Base-by-base conservation (phyloP, 2,888 invertebrate genomes). In the Iphiclides podalirius region DNA sequence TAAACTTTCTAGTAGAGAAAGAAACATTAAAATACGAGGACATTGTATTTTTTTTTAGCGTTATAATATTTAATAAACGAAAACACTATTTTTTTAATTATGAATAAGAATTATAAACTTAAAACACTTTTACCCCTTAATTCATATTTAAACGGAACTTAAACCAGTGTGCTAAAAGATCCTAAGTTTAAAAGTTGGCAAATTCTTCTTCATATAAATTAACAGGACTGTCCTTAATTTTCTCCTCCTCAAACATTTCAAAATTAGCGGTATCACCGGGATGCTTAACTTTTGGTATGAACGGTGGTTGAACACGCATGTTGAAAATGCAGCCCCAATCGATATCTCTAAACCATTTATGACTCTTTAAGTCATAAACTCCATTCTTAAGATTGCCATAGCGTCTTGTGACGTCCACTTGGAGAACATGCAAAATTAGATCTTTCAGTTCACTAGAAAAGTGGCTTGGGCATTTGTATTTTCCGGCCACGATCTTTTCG, bases 341-440 rank as follows among this genome's bases (percentile, higher is more conserved):
- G n/a, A 94, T 92, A 9, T 93, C 91, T 51, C 91, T 90, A 70
- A 98, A 98, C 97, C 98, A 99, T 59, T 92, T 93, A 79, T 98
- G 98, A 54, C 92, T 92, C 79, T 98, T 98, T 57, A 98, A 96
- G 77, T 99, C 98, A 64, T 93, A 90, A 9, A 94, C 92, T 1
- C 98, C 98, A 59, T 94, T 93, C 74, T 94, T 95, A 54, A 99
- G 89, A 75, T 96, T 98, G 9, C 98, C 98, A 74, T 85, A 98
- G 42, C 97, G 93, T 45, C 76, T 71, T 0, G 81, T 74, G 23
- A 67, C 66, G 51, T 89, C 88, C 0, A 78, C 62, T 66, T 96
- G 95, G 9, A 98, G 86, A 45, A 97, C 82, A 69, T 96, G 95
- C 37, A 89, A 85, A 35, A 98, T 66, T 11, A 99, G 80, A 76